Conservation (phyloP, 2,797 vertebrate genomes). For the Pachyuromys duprasi region DNA sequence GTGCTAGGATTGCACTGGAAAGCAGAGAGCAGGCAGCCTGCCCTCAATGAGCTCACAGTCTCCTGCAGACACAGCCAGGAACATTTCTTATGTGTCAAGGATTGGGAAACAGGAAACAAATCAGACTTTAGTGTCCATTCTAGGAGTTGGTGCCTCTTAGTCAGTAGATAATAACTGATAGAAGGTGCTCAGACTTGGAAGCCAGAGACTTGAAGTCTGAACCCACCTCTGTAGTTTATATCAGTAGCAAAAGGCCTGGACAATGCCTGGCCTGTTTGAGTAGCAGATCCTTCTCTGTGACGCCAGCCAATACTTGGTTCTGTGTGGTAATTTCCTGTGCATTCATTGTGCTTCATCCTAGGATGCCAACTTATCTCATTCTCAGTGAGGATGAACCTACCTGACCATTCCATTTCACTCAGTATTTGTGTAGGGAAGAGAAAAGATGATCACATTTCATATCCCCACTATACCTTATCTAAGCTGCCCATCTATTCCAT, state of each 20-base stretch:
- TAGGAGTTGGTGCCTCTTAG: not conserved
- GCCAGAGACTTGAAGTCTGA: not conserved
- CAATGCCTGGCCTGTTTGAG: not conserved
- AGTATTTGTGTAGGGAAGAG: not conserved
- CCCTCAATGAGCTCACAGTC: not conserved
- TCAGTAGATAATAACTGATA: not conserved
- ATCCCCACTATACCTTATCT: not conserved
- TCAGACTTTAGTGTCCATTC: not conserved
- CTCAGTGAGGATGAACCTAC: not conserved
- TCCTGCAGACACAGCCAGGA: not conserved
- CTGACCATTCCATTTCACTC: not conserved
- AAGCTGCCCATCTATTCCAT: not conserved
- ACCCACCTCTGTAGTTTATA: not conserved
- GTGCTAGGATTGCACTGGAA: not conserved
- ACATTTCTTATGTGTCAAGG: not conserved
- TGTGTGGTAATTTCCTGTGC: fast-evolving
- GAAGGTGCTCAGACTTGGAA: not conserved
- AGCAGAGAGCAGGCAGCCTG: not conserved
- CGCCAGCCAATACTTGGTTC: not conserved
- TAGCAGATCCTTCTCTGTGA: not conserved
- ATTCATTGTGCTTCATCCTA: not conserved
- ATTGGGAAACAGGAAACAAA: not conserved
- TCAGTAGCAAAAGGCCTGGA: not conserved
- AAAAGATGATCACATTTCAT: not conserved
- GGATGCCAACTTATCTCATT: not conserved